Conservation (phyloP, 2,113 vertebrate species). For the Mionectes macconnelli region DNA sequence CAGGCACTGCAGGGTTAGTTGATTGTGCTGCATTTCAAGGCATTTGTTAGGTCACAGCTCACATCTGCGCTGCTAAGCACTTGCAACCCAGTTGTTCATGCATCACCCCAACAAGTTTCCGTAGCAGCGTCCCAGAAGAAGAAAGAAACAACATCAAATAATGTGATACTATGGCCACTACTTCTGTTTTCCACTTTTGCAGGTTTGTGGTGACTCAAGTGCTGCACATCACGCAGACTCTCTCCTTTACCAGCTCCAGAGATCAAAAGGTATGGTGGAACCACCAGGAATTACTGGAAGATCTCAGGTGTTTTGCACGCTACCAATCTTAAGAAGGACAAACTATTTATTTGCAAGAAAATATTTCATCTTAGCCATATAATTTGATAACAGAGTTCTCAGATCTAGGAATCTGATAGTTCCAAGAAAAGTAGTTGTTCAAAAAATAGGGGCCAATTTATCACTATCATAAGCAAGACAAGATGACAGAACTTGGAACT, state of each 20-base stretch:
- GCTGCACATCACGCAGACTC: not conserved
- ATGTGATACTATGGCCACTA: conserved; percentile 65
- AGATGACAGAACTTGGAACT: conserved; percentile 70
- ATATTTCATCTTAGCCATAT: not conserved
- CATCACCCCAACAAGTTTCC: conserved; percentile 55
- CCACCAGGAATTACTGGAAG: not conserved
- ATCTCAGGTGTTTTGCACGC: not conserved
- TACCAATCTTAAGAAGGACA: not conserved
- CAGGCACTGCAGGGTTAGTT: conserved; percentile 39
- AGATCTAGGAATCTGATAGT: not conserved
- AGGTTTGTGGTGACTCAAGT: not conserved
- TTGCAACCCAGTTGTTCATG: conserved; percentile 58
- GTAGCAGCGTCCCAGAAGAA: conserved; percentile 27
- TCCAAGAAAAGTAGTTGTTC: conserved; percentile 23
- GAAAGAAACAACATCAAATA: conserved; percentile 38
- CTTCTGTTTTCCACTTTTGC: conserved; percentile 34
- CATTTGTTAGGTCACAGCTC: conserved; percentile 60
- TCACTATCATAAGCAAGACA: conserved; percentile 58
- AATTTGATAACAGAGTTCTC: not conserved
- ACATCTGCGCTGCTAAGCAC: conserved; percentile 55
- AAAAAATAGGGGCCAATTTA: conserved; percentile 66
- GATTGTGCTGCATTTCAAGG: conserved; percentile 63
- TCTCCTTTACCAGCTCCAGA: not conserved
- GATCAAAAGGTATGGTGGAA: not conserved
- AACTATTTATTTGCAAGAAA: not conserved